phyloP scores from a whole-genome alignment of 2,888 invertebrate genomes.

The Drosophila siamana region DNA sequence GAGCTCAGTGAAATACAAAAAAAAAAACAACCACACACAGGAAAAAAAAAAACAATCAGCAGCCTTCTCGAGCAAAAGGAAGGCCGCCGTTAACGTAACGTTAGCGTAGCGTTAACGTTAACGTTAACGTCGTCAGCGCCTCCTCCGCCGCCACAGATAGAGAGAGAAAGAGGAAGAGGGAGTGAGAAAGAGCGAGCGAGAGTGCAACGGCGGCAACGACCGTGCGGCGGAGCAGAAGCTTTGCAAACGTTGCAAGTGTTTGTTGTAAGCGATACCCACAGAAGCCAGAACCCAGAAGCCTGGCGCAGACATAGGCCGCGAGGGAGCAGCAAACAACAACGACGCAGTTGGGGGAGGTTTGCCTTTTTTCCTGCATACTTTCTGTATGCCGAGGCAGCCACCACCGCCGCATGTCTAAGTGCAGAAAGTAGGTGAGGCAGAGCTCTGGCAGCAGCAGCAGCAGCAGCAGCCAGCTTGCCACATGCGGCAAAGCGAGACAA shows the following conservation, averaged over 20 bases:
- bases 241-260: constrained; percentile 80
- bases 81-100: constrained; percentile 56
- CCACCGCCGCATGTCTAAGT: constrained; percentile 69
- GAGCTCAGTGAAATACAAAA: constrained; percentile 67
- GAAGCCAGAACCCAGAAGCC: constrained; percentile 14
- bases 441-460: constrained; percentile 39
- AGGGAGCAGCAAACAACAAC: constrained; percentile 57
- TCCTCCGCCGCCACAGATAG: constrained; percentile 34
- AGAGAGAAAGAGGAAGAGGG: constrained; percentile 5
- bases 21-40: too few species aligned
- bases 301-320: constrained; percentile 56
- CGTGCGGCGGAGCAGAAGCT: constrained; percentile 63
- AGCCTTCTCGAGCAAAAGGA: constrained; percentile 65
- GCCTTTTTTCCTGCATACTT: constrained; percentile 30
- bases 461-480: too few species aligned
- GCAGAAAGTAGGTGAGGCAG: constrained; percentile 78
- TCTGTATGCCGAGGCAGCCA: constrained; percentile 58
- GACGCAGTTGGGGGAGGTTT: constrained; percentile 67
- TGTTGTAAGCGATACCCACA: constrained; percentile 78
- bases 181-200: background rate
- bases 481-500: constrained; percentile 52
- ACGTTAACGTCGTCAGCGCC: constrained; percentile 35
- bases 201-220: constrained; percentile 42
- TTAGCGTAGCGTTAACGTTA: constrained; percentile 59
- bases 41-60: background rate